A percentile compares a stretch with the other conserved stretches of the same genome.
These are phyloP conservation scores for Pinctada fucata DNA, from an alignment of 2,888 invertebrate species.

Conservation along the genomic window DNA sequence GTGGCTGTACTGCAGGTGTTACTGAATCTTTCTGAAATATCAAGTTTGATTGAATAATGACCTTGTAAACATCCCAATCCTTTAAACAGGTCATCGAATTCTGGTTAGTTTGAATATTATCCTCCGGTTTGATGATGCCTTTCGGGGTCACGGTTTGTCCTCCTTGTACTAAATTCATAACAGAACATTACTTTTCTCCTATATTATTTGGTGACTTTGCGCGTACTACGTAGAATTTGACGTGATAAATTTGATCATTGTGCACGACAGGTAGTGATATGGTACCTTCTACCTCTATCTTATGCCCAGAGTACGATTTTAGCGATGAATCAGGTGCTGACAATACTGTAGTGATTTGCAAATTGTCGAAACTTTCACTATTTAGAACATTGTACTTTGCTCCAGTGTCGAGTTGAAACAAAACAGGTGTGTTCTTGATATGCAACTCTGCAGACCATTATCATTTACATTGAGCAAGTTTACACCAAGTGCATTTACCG, in stretches of 20 bases:
- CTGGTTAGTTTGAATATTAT: constrained; percentile 15
- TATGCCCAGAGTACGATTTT: constrained; percentile 43
- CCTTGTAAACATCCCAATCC: constrained; percentile 42
- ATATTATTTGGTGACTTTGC: constrained; percentile 31
- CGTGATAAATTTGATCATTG: constrained; percentile 13
- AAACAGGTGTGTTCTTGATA: constrained; percentile 26
- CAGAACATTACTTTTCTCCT: constrained; percentile 35
- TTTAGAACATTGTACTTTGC: constrained; percentile 41
- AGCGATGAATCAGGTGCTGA: constrained; percentile 21
- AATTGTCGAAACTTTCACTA: constrained; percentile 27
- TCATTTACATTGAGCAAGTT: too few relatives aligned
- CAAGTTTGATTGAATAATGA: constrained; percentile 29
- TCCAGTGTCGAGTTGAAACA: constrained; percentile 43
- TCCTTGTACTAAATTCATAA: constrained; percentile 34
- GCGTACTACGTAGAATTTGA: constrained; percentile 40
- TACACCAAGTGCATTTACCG: background rate
- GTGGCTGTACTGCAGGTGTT: constrained; percentile 42
- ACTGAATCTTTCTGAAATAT: constrained; percentile 36
- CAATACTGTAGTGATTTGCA: constrained; percentile 31
- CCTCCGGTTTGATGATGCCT: constrained; percentile 3
- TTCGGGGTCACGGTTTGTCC: too few relatives aligned
- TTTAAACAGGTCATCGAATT: constrained; percentile 35
- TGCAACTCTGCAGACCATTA: constrained; percentile 29
- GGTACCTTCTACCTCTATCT: constrained; percentile 26
- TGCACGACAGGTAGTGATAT: constrained; percentile 16